phyloP scores from a whole-genome alignment of 2,888 invertebrate genomes.

The Chrysomela aeneicollis region DNA sequence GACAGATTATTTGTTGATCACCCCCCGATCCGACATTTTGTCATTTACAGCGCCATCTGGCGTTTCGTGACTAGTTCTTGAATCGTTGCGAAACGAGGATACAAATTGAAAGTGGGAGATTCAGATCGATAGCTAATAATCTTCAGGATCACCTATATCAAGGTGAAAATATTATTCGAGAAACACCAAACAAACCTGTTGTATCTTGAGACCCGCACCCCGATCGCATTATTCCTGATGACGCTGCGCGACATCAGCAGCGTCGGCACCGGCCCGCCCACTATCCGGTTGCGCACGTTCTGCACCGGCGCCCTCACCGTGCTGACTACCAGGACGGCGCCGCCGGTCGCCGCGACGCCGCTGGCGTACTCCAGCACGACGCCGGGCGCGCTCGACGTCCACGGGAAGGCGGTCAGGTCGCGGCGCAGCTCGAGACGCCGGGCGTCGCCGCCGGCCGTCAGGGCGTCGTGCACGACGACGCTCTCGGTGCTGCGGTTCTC shows the following conservation, averaged over 20 bases:
- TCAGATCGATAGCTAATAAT: no score
- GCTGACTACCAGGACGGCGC: conserved; percentile 80
- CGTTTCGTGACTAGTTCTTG: no score
- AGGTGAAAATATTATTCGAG: no score
- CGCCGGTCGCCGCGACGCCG: conserved; percentile 80
- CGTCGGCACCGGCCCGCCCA: conserved; percentile 82
- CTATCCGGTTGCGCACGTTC: conserved; percentile 75
- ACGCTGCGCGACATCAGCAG: conserved; percentile 74
- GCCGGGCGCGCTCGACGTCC: conserved; percentile 84
- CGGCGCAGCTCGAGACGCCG: conserved; percentile 80
- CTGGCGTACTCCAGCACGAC: conserved; percentile 82
- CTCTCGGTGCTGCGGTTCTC: conserved; percentile 87
- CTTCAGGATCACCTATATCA: no score
- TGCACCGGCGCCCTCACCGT: conserved; percentile 78
- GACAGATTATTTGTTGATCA: no score
- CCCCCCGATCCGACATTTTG: no score
- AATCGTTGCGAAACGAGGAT: no score
- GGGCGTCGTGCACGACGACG: conserved; percentile 80
- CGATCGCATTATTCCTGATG: conserved; percentile 82
- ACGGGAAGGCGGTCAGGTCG: conserved; percentile 90
- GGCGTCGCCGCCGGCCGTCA: conserved; percentile 70
- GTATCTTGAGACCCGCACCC: conserved; percentile 81
- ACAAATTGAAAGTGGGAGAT: no score
- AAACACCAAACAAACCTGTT: no score
- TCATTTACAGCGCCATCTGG: no score